A percentile compares a stretch with the other conserved stretches of the same genome.
Evolutionary conservation across 2,888 invertebrate species (phyloP).

Genomic region (Meganola albula): DNA sequence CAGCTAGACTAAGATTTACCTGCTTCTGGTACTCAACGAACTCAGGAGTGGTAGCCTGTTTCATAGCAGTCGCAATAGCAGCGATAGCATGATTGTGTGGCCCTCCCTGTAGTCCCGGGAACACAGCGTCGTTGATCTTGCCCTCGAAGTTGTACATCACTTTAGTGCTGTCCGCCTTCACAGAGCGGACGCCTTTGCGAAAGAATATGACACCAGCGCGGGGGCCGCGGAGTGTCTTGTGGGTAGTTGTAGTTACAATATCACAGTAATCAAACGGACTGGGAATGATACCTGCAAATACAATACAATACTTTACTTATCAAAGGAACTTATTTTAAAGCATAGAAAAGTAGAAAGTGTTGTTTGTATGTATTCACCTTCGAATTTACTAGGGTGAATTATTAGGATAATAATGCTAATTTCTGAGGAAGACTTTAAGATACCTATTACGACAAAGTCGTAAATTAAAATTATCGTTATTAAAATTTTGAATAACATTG

Average conservation of each 20-base stretch:
- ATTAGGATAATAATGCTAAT: no score
- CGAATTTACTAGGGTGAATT: no score
- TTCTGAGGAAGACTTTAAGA: no score
- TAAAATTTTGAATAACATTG: no score
- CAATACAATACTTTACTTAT: no score
- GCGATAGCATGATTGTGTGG: slow-evolving; percentile 99
- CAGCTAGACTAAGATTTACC: no score
- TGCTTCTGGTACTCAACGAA: slow-evolving; percentile 92
- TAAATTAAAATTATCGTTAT: no score
- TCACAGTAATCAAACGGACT: slow-evolving; percentile 94
- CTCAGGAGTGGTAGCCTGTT: slow-evolving; percentile 88
- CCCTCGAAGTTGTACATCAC: slow-evolving; percentile 90
- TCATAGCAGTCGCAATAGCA: slow-evolving; percentile 96
- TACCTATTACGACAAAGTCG: no score
- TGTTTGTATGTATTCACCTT: no score
- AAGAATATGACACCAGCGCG: slow-evolving; percentile 95
- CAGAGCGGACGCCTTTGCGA: slow-evolving; percentile 90
- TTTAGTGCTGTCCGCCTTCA: slow-evolving; percentile 89
- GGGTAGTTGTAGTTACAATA: slow-evolving; percentile 96
- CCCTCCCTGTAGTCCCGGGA: slow-evolving; percentile 97
- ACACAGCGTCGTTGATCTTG: slow-evolving; percentile 92
- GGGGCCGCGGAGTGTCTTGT: slow-evolving; percentile 94
- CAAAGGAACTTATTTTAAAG: no score
- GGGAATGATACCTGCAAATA: slow-evolving; percentile 81
- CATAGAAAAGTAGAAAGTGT: no score